phyloP scores from a whole-genome alignment of 2,113 vertebrate genomes.

The crab-eating macaque (Macaca fascicularis) region DNA sequence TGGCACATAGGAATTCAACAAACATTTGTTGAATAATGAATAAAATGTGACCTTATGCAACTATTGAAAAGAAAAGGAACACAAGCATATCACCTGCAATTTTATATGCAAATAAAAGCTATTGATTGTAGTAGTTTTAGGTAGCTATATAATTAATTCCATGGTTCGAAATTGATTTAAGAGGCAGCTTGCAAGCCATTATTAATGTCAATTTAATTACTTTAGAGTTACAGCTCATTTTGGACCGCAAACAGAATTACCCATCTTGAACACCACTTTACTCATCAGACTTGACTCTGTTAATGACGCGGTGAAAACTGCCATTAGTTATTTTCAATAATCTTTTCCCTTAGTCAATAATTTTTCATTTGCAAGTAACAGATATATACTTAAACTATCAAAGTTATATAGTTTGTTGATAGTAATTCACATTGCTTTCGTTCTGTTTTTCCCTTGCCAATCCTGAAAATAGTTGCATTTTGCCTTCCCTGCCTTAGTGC shows the following conservation, averaged over 20 bases:
- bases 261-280: constrained; percentile 71
- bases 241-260: constrained; percentile 69
- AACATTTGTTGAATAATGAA: constrained; percentile 39
- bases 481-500: neutral
- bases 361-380: constrained; percentile 57
- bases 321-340: constrained; percentile 71
- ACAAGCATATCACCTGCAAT: constrained; percentile 53
- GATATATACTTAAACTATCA: constrained; percentile 15
- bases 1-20: constrained; percentile 14
- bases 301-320: constrained; percentile 55
- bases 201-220: constrained; percentile 78
- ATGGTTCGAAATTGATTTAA: constrained; percentile 75
- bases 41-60: constrained; percentile 39
- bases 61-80: constrained; percentile 48
- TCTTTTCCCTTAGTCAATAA: constrained; percentile 64
- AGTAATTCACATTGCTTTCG: neutral
- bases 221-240: constrained; percentile 76
- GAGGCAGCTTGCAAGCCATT: constrained; percentile 74
- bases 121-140: constrained; percentile 60
- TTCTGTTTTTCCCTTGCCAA: neutral
- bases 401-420: neutral
- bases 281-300: constrained; percentile 70
- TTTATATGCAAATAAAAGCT: constrained; percentile 67
- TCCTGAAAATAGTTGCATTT: neutral
- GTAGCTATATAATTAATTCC: constrained; percentile 63